phyloP scores from a whole-genome alignment of 2,113 vertebrate genomes.

The Eurystomus gularis region DNA sequence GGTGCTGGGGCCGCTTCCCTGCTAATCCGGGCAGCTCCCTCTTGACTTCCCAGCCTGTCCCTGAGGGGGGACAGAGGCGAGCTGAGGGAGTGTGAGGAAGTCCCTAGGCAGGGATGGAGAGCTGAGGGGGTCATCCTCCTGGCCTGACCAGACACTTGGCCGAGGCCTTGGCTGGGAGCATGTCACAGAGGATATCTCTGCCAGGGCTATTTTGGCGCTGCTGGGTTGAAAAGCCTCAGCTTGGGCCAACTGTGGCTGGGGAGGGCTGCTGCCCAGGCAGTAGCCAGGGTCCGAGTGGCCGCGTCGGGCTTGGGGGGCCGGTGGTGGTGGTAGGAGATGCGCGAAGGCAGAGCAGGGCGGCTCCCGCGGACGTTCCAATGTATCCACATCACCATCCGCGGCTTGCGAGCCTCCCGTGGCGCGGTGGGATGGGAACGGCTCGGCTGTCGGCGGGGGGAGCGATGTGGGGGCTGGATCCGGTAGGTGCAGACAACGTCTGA shows the following conservation, averaged over 20 bases:
- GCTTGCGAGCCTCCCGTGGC: conserved; percentile 17
- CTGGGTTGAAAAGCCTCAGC: neutral
- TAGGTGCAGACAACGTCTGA: neutral
- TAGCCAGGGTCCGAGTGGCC: neutral
- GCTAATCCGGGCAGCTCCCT: neutral
- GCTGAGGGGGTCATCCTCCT: neutral
- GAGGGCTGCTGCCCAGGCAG: neutral
- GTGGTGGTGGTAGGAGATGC: neutral
- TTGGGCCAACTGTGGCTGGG: neutral
- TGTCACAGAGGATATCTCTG: neutral
- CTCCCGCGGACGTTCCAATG: conserved; percentile 65
- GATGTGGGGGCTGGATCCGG: neutral
- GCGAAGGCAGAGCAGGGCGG: conserved; percentile 29
- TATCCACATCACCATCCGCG: conserved; percentile 52
- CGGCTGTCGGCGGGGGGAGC: neutral
- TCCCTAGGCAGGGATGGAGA: neutral
- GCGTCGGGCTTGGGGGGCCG: neutral
- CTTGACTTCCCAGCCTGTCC: neutral
- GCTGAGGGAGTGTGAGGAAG: neutral
- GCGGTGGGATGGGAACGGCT: neutral
- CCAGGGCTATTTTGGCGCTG: neutral
- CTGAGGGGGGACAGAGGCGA: neutral
- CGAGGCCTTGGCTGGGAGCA: neutral
- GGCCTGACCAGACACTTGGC: neutral
- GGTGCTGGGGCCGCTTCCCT: neutral